Base-by-base conservation (phyloP, 2,797 vertebrate genomes). In the Crocodylus rhombifer region DNA sequence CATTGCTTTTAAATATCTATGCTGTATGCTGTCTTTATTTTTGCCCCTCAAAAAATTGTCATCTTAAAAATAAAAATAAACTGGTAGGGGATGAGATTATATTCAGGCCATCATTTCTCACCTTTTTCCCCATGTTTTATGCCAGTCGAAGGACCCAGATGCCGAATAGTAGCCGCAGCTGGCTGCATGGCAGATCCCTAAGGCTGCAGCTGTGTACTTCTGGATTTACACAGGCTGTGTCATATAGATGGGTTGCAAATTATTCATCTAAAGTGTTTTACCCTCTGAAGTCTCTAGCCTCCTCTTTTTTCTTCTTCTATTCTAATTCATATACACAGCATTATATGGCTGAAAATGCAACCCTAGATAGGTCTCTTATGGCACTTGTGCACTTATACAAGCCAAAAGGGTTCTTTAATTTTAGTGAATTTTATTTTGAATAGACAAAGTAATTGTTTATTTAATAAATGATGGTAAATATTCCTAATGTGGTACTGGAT, bases 121-220 rank as follows among this genome's bases (percentile, higher is more conserved):
- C 69, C 20, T 2, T 61, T 26, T 17, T 12, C 20, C 36, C 58
- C 18, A 0, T 0, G 23, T 94, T 62, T 65, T 86, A 86, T 87
- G 86, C 80, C 86, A 80, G 56, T 89, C 87, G 80, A 87, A 91
- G 63, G 80, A 94, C 91, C 87, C 96, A 97, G 91, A 95, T 95
- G 91, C 86, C 89, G 89, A 79, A 77, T 57, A 92, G 64, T 87
- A 94, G 92, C 80, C 92, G 94, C 94, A 96, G 94, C 95, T 97
- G 95, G 82, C 95, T 92, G 84, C 25, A 2, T 83, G 73, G 92
- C 91, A 93, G 82, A 93, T 91, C 92, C 96, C 94, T 91, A 67
- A 92, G 95, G 94, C 91, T 94, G 87, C 92, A 92, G 93, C 94
- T 94, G 94, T 75, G 57, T 95, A 80, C 88, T 96, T 74, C 81